Evolutionary conservation across 2,888 invertebrate genomes (phyloP).

Genomic region (Lasioglossum morio): DNA sequence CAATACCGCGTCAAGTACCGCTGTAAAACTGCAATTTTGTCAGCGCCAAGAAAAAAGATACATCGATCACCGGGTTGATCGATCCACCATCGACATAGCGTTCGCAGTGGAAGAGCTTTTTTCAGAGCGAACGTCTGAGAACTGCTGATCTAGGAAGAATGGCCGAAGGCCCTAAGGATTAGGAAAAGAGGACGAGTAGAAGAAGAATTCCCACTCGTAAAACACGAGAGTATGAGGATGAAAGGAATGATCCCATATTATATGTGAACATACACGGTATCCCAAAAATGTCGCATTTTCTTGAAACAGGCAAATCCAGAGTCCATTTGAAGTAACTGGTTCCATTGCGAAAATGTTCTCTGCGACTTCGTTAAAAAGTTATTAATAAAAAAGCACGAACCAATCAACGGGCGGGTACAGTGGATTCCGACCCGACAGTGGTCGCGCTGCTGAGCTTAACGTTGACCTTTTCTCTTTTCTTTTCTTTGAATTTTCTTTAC

Average conservation of each 20-base stretch:
- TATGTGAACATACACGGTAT: not conserved
- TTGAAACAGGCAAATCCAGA: no score
- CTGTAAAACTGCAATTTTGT: constrained; percentile 14
- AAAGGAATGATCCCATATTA: constrained; percentile 53
- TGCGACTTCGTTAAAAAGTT: no score
- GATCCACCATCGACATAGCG: constrained; percentile 30
- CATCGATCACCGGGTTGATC: constrained; percentile 46
- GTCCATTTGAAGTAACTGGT: no score
- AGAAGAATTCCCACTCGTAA: constrained; percentile 56
- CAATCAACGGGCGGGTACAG: no score
- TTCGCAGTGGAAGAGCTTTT: not conserved
- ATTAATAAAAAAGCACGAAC: no score
- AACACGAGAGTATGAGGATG: constrained; percentile 27
- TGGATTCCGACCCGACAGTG: no score
- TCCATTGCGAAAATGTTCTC: no score
- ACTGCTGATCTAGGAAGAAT: constrained; percentile 55
- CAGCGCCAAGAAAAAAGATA: constrained; percentile 8
- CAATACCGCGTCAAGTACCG: not conserved
- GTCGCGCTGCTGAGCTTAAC: no score
- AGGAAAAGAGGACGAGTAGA: constrained; percentile 24
- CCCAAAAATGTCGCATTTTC: no score
- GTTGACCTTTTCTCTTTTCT: no score
- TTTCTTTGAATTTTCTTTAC: no score
- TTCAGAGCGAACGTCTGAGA: constrained; percentile 22
- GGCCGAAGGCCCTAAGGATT: constrained; percentile 40